Evolutionary conservation across 2,888 invertebrate genomes (phyloP), one percentile per base, ranked within the genome.

Genomic region (Oxyteleia sp.): DNA sequence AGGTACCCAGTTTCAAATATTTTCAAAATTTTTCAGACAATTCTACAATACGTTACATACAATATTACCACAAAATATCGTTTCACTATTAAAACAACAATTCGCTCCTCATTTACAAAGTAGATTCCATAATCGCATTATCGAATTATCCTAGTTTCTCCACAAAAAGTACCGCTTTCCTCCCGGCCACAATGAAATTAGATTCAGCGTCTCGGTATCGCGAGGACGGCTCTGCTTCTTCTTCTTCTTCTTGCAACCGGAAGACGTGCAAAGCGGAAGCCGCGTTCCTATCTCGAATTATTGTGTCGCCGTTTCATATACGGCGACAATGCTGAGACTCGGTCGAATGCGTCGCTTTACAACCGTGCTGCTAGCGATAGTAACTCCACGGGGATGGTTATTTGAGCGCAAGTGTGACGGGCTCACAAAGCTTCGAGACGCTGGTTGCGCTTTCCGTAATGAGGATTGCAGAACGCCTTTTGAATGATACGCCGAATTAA

Each of bases 341-440:
- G 41, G 74, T 81, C 63, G 68, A 80, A 72, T 43, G 55, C 38
- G 29, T 74, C 41, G 59, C 15, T 45, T 66, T 49, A 26, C 61
- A 35, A 13, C 13, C 38, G 8, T 32, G 32, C 8, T 26, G 49
- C 35, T 61, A 35, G 47, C 45, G 53, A 63, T 61, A 61, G 53
- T 5, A 38, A 49, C 45, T 53, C 11, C 5, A 38, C 5, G 49
- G 43, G 43, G 16, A 23, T 11, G 45, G 35, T 71, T 69, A 63
- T 63, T 74, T 81, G 23, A 47, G 26, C 43, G 53, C 45, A 84
- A 83, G 71, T 80, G 82, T 83, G 84, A 79, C 84, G 78, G 53
- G 82, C 83, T 72, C 83, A 88, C 88, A 90, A 90, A 88, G 89
- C 88, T 87, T 86, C 84, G 87, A 86, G 88, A 88, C 86, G 87